phyloP scores from a whole-genome alignment of 1,140 invertebrate species.

The Leptinotarsa defecta region DNA sequence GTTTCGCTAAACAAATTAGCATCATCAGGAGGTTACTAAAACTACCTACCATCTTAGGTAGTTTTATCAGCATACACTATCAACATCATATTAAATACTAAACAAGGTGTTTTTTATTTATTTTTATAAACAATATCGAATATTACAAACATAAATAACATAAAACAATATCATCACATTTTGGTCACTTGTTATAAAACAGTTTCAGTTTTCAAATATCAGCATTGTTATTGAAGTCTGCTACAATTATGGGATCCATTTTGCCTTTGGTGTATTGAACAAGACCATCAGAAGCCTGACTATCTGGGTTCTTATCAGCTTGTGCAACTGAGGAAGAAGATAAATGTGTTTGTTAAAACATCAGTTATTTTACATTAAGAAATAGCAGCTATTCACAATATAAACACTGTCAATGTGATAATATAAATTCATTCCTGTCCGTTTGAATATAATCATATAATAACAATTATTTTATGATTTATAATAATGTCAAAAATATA shows the following conservation, averaged over 20 bases:
- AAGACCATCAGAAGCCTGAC: not conserved
- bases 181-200: not conserved
- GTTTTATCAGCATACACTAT: no score
- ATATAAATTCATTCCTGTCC: not conserved
- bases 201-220: not conserved
- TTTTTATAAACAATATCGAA: not conserved
- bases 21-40: no score
- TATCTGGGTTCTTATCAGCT: not conserved
- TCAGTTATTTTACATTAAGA: not conserved
- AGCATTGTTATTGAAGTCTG: not conserved
- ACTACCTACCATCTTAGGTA: no score
- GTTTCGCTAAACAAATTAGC: no score
- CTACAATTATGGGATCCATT: not conserved
- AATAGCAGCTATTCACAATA: not conserved
- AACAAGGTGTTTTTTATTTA: no score
- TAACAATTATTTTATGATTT: not conserved
- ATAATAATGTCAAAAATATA: not conserved
- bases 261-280: not conserved
- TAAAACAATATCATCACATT: constrained; percentile 1
- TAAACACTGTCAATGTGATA: not conserved
- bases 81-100: no score
- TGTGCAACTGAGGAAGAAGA: not conserved
- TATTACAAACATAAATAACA: not conserved
- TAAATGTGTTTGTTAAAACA: not conserved
- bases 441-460: not conserved